A percentile compares a stretch with the other conserved stretches of the same genome.
Evolutionary conservation across 2,113 vertebrate species (phyloP).

Genomic region (Tupaia chinensis): DNA sequence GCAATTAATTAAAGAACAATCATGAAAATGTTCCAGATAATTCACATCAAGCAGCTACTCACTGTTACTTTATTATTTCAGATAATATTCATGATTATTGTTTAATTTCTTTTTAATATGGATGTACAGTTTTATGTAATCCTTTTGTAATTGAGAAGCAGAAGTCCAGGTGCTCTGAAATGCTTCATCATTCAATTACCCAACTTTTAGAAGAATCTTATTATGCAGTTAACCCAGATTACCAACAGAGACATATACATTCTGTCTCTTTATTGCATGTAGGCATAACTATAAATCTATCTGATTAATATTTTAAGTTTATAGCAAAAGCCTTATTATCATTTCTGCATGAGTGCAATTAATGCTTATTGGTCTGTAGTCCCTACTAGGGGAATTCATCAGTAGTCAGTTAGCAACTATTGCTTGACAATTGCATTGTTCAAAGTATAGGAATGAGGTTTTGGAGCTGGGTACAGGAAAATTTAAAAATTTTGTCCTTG

Average conservation of each 20-base stretch:
- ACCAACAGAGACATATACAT: constrained; percentile 9
- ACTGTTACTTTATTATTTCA: constrained; percentile 73
- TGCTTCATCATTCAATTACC: constrained; percentile 58
- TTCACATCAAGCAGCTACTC: constrained; percentile 69
- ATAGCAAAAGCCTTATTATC: background rate
- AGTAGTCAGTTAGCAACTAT: background rate
- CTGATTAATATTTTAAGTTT: constrained; percentile 9
- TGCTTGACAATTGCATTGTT: background rate
- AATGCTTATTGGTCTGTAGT: background rate
- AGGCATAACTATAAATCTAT: background rate
- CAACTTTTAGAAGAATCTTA: constrained; percentile 53
- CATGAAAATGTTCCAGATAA: constrained; percentile 65
- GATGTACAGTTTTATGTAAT: constrained; percentile 60
- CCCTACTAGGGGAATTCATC: background rate
- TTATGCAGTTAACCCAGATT: constrained; percentile 57
- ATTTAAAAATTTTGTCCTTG: background rate
- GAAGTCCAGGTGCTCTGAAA: constrained; percentile 72
- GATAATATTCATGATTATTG: constrained; percentile 61
- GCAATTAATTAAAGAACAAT: constrained; percentile 77
- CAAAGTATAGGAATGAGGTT: background rate
- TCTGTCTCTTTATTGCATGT: constrained; percentile 10
- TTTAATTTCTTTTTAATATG: constrained; percentile 78
- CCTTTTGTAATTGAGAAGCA: constrained; percentile 67
- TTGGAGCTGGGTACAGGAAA: background rate
- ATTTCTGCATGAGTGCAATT: background rate